Percentiles rank a stretch among this genome's conserved stretches.
These are phyloP conservation scores for Gambusia holbrooki DNA, from an alignment of 2,113 vertebrate genomes.

Conservation along the genomic window DNA sequence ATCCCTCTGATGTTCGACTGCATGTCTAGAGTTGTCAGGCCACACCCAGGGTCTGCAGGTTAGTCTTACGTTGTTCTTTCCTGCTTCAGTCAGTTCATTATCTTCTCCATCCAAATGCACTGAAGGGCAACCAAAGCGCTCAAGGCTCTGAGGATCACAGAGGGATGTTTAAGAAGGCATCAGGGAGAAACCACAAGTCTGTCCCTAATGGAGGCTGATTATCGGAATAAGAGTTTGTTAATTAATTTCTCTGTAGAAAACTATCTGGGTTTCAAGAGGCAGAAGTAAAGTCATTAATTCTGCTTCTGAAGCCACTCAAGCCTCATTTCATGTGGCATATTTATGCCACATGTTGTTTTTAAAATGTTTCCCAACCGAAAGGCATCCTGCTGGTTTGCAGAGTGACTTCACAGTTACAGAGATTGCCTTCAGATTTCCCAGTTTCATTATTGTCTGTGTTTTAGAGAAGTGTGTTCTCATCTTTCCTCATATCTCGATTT, in stretches of 20 bases:
- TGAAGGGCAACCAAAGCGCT: background rate
- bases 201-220: background rate
- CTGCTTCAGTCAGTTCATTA: too few species aligned
- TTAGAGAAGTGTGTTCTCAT: too few species aligned
- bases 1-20: conserved; percentile 16
- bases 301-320: background rate
- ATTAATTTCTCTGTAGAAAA: background rate
- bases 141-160: too few species aligned
- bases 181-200: background rate
- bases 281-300: background rate
- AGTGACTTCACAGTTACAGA: too few species aligned
- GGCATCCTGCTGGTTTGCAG: too few species aligned
- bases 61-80: background rate
- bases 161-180: background rate
- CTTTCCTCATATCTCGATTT: too few species aligned
- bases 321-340: too few species aligned
- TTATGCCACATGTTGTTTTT: too few species aligned
- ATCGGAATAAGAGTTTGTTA: background rate
- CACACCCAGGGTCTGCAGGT: conserved; percentile 33
- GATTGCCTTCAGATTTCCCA: too few species aligned
- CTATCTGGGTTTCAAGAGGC: background rate
- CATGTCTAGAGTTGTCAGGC: conserved; percentile 63
- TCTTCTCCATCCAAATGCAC: background rate
- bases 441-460: too few species aligned
- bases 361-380: too few species aligned